Evolutionary conservation across 1,140 invertebrate genomes (phyloP), one percentile per base, ranked within the genome.

Genomic region (Drosophila ficusphila): DNA sequence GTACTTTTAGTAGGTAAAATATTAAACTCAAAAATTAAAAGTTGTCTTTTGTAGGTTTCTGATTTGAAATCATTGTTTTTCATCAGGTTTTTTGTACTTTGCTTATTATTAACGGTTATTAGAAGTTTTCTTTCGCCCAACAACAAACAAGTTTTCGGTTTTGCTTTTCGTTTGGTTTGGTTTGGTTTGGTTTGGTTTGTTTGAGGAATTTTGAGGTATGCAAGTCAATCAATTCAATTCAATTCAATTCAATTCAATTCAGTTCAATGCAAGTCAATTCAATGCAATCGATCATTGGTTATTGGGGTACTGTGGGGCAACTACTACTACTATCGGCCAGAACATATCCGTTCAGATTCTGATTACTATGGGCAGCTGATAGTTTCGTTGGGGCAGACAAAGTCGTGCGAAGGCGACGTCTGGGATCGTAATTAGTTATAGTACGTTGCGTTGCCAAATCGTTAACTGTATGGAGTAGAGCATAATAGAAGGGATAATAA

Each of bases 371-470:
- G 67, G 71, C 60, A 62, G 65, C 72, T 42, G 72, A 76, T 73
- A 60, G 82, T 82, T 82, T 86, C 52, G 77, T 67, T 76, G 82
- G 64, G 48, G 69, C 81, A 86, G 81, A 88, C 82, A 85, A 36
- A 56, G 82, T 85, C 82, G 83, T 76, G 68, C 81, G 82, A 88
- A 88, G 73, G 77, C 83, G 83, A 89, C 83, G 83, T 89, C 83
- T 89, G 78, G 83, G 83, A 89, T 89, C 83, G 60, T 89, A 89
- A 89, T 89, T 89, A 79, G 77, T 88, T 88, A 86, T 88, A 82
- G 82, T 81, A 81, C 81, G 82, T 74, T 88, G 82, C 73, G 73
- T 77, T 86, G 82, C 82, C 82, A 88, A 86, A 88, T 86, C 82
- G 77, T 85, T 82, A 82, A 88, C 82, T 88, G 82, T 88, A 88